Conservation (phyloP, 1,140 invertebrate species). For the Metaphire vulgaris region DNA sequence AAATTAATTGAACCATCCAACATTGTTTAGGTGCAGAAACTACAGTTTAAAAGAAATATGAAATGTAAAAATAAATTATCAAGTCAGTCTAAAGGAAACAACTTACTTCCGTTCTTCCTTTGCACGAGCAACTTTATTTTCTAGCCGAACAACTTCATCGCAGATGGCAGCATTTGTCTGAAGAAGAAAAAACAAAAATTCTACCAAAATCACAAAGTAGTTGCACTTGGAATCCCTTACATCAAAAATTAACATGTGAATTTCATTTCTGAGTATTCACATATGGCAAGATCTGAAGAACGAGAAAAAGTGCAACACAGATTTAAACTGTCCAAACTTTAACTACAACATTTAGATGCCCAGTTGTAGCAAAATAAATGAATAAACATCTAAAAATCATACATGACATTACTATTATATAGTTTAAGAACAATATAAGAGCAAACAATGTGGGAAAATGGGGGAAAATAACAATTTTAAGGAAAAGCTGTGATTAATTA, state of each 20-base stretch:
- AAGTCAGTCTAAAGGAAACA: too few species aligned
- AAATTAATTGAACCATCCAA: too few species aligned
- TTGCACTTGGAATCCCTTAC: background rate
- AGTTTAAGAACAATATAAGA: too few species aligned
- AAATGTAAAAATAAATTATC: too few species aligned
- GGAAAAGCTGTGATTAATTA: background rate
- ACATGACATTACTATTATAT: too few species aligned
- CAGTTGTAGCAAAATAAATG: background rate
- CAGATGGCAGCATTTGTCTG: constrained; percentile 74
- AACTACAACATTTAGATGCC: background rate
- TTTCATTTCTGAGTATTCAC: background rate
- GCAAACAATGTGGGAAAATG: constrained; percentile 9
- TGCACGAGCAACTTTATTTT: constrained; percentile 66
- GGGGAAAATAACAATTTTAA: constrained; percentile 6
- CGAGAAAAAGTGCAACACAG: background rate
- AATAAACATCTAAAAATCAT: background rate
- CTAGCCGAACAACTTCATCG: constrained; percentile 69
- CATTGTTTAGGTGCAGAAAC: too few species aligned
- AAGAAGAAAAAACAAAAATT: constrained; percentile 30
- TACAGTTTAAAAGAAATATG: too few species aligned
- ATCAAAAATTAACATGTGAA: background rate
- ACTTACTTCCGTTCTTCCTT: constrained; percentile 68
- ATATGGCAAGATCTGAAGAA: background rate
- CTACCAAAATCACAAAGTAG: background rate
- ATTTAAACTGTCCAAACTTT: background rate